Evolutionary conservation across 1,140 invertebrate genomes (phyloP).

Genomic region (Euschistus heros): DNA sequence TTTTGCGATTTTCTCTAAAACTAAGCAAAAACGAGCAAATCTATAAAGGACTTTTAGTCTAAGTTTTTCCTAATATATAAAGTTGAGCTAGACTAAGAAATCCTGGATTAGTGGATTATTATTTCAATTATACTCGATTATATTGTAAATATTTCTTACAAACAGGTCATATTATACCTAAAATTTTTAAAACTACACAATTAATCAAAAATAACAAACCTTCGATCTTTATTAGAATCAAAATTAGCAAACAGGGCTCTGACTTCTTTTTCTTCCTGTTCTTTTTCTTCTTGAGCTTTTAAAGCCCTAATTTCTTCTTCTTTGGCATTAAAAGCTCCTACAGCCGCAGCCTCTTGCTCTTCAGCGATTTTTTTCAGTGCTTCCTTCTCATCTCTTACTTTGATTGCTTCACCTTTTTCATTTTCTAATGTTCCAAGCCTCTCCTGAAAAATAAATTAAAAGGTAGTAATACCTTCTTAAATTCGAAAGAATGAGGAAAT

Average conservation of each 20-base stretch:
- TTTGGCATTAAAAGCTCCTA: slow-evolving; percentile 57
- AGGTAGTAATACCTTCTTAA: no score
- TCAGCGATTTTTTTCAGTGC: slow-evolving; percentile 58
- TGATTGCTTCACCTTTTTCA: slow-evolving; percentile 59
- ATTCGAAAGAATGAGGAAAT: no score
- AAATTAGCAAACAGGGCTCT: slow-evolving; percentile 57
- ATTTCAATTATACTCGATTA: neutral
- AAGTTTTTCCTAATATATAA: slow-evolving; percentile 1
- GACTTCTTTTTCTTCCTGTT: slow-evolving; percentile 48
- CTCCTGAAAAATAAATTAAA: slow-evolving; percentile 32
- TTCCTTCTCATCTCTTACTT: slow-evolving; percentile 61
- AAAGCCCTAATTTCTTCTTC: slow-evolving; percentile 27
- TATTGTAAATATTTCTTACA: neutral
- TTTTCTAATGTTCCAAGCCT: slow-evolving; percentile 56
- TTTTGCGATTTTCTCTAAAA: no score
- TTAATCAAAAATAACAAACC: slow-evolving; percentile 32
- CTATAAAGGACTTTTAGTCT: no score
- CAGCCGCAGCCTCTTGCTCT: slow-evolving; percentile 56
- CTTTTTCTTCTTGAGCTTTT: slow-evolving; percentile 51
- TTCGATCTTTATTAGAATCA: slow-evolving; percentile 65
- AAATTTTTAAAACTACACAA: neutral
- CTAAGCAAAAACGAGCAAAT: no score
- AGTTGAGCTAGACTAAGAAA: neutral
- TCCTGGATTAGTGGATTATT: no score
- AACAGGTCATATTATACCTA: neutral